Conservation (phyloP, 1,140 invertebrate genomes). For the Schmidtea mediterranea region DNA sequence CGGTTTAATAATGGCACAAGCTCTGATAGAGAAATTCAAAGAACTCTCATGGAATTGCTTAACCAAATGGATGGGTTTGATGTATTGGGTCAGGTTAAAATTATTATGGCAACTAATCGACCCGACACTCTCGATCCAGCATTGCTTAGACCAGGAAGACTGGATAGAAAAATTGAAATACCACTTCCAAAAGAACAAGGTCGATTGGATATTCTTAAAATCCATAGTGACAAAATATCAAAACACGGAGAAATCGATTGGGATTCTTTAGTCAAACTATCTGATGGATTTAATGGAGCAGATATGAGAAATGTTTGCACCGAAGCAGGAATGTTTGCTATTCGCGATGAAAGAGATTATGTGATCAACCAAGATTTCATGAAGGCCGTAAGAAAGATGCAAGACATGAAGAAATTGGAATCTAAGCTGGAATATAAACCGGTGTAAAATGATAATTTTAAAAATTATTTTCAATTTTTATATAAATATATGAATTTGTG, state of each 20-base stretch:
- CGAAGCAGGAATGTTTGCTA: slow-evolving; percentile 86
- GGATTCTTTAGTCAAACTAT: slow-evolving; percentile 89
- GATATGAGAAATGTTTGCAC: slow-evolving; percentile 97
- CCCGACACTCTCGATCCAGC: slow-evolving; percentile 63
- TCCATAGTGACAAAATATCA: slow-evolving; percentile 76
- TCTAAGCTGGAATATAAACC: slow-evolving; percentile 98
- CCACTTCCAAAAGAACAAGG: slow-evolving; percentile 92
- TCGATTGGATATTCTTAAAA: slow-evolving; percentile 79
- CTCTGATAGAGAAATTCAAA: slow-evolving; percentile 92
- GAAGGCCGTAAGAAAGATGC: slow-evolving; percentile 95
- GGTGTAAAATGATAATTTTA: too few relatives aligned
- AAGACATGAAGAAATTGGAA: slow-evolving; percentile 94
- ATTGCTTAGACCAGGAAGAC: slow-evolving; percentile 64
- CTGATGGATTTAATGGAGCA: slow-evolving; percentile 93
- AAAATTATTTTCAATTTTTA: too few relatives aligned
- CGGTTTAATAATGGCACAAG: slow-evolving; percentile 95
- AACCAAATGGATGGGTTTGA: slow-evolving; percentile 99
- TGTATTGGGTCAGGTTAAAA: slow-evolving; percentile 88
- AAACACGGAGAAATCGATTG: slow-evolving; percentile 98
- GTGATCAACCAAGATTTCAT: slow-evolving; percentile 97
- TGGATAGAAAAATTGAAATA: slow-evolving; percentile 98
- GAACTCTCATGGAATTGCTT: slow-evolving; percentile 90
- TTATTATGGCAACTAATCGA: slow-evolving; percentile 52
- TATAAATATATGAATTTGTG: too few relatives aligned
- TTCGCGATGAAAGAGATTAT: slow-evolving; percentile 58